Evolutionary conservation across 1,140 invertebrate genomes (phyloP).

Genomic region (silkworm (Bombyx mori)): ASM3026992v2 NC_085128.1:4389001-4389500

Average conservation of each 20-base stretch:
- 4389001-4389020: no score
- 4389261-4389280: background rate
- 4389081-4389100: background rate
- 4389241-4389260: background rate
- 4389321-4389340: background rate
- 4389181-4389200: slow-evolving; percentile 45
- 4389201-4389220: no score
- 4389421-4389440: no score
- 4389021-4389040: background rate
- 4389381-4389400: no score
- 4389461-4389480: no score
- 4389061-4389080: background rate
- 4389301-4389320: slow-evolving; percentile 12
- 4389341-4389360: background rate
- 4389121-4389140: slow-evolving; percentile 26
- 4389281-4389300: slow-evolving; percentile 9
- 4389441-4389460: no score
- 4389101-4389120: slow-evolving; percentile 18
- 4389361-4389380: no score
- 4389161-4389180: slow-evolving; percentile 38
- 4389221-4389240: no score
- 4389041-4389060: background rate
- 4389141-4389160: slow-evolving; percentile 56
- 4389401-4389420: no score
- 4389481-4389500: no score